A percentile compares a stretch with the other conserved stretches of the same genome.
Evolutionary conservation across 2,113 vertebrate species (phyloP).

Genomic region (Psettodes erumei): DNA sequence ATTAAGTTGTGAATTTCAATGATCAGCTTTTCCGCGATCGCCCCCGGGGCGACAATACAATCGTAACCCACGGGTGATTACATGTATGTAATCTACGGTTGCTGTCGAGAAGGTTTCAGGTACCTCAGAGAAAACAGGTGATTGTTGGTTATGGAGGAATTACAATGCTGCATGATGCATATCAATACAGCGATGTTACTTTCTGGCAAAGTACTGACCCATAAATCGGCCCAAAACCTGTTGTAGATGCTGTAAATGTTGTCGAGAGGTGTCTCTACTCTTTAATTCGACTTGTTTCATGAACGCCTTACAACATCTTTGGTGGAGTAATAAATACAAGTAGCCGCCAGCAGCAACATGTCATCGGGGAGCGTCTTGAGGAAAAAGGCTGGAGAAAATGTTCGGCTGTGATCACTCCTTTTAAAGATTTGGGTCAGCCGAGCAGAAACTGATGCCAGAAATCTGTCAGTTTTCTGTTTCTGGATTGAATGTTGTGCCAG

Average conservation of each 20-base stretch:
- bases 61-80: constrained; percentile 36
- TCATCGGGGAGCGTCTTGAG: neutral
- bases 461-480: neutral
- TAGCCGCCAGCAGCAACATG: neutral
- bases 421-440: neutral
- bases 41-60: no score
- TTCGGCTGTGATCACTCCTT: neutral
- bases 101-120: neutral
- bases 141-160: neutral
- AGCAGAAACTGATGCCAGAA: neutral
- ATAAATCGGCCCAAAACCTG: neutral
- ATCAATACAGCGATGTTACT: neutral
- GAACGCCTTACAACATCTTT: neutral
- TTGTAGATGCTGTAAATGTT: neutral
- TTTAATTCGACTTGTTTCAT: constrained; percentile 7
- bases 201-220: neutral
- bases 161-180: neutral
- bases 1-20: constrained; percentile 56
- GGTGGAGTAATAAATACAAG: neutral
- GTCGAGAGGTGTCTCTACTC: neutral
- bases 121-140: neutral
- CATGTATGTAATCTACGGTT: constrained; percentile 17
- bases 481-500: no score
- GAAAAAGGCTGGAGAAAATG: neutral
- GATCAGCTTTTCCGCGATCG: constrained; percentile 58